phyloP scores from a whole-genome alignment of 2,113 vertebrate genomes.

The Pristiophorus japonicus region DNA sequence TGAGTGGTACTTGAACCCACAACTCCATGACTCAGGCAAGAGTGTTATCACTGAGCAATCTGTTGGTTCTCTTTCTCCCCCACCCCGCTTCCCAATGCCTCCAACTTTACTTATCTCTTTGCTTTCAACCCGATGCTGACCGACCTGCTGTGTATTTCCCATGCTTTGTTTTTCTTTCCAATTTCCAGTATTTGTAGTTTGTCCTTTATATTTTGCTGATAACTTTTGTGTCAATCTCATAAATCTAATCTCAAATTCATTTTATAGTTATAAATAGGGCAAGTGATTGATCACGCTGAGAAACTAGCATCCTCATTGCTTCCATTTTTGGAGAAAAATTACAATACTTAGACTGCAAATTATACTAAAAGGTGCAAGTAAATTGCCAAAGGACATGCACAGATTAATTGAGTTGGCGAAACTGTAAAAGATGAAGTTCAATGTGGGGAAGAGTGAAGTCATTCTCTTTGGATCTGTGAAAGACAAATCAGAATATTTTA shows the following conservation, averaged over 20 bases:
- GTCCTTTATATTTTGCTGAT: background rate
- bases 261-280: background rate
- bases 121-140: background rate
- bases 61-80: background rate
- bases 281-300: background rate
- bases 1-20: background rate
- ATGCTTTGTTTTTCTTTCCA: background rate
- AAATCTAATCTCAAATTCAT: background rate
- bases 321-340: background rate
- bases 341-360: background rate
- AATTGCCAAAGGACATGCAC: too few species aligned
- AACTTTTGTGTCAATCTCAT: background rate
- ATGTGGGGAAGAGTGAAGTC: background rate
- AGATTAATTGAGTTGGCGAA: too few species aligned
- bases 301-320: background rate
- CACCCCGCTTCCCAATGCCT: background rate
- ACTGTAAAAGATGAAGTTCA: background rate
- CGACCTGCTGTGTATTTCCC: background rate
- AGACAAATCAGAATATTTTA: background rate
- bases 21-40: background rate
- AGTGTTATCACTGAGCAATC: background rate
- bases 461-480: background rate
- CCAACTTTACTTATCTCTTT: background rate
- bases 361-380: background rate
- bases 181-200: background rate